Conservation (phyloP, 2,888 invertebrate species). For the Sphinx pinastri region DNA sequence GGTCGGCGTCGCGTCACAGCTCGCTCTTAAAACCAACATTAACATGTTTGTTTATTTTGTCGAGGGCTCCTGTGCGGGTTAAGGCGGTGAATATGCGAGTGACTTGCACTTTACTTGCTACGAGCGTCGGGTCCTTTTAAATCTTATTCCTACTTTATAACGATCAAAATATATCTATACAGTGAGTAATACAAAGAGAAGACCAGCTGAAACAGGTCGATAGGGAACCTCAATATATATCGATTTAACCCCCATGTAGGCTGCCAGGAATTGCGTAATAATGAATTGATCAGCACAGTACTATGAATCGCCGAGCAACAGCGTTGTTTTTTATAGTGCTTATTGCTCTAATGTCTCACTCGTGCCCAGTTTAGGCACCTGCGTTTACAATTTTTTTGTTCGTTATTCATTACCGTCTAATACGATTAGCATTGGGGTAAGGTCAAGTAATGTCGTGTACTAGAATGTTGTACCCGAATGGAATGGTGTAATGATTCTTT, state of each 20-base stretch:
- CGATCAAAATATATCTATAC: too few relatives aligned
- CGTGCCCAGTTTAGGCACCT: not conserved
- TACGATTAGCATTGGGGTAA: slow-evolving; percentile 21
- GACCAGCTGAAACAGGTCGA: too few relatives aligned
- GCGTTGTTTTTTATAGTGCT: too few relatives aligned
- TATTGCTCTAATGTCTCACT: too few relatives aligned
- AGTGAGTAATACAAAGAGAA: too few relatives aligned
- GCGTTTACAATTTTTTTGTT: slow-evolving; percentile 5
- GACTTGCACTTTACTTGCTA: not conserved
- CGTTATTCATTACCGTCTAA: slow-evolving; percentile 7
- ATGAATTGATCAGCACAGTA: too few relatives aligned
- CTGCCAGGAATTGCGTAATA: too few relatives aligned
- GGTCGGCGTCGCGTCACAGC: slow-evolving; percentile 11
- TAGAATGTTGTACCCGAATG: not conserved
- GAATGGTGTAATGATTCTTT: not conserved
- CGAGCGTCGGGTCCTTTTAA: not conserved
- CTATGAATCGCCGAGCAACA: too few relatives aligned
- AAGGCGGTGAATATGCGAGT: slow-evolving; percentile 7
- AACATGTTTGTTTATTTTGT: slow-evolving; percentile 23
- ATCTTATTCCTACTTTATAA: too few relatives aligned
- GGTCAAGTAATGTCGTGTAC: slow-evolving; percentile 18
- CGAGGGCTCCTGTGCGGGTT: not conserved
- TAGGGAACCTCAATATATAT: too few relatives aligned
- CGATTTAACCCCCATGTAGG: too few relatives aligned
- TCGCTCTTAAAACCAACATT: slow-evolving; percentile 13